Evolutionary conservation across 1,140 invertebrate genomes (phyloP).

Genomic region (Lucilia sericata): DNA sequence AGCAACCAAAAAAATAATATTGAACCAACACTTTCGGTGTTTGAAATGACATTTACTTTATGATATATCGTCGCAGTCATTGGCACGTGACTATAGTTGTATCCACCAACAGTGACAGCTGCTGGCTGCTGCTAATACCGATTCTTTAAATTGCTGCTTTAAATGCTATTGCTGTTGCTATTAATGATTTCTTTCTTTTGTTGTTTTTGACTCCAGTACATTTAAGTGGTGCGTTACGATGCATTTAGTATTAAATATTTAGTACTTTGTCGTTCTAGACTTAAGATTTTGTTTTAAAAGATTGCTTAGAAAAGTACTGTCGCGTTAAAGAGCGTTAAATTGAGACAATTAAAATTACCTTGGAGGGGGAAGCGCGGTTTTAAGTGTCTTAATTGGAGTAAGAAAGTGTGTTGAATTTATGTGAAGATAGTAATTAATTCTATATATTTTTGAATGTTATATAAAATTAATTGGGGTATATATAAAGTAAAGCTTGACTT

Average conservation of each 20-base stretch:
- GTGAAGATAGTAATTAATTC: too few relatives aligned
- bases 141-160: neutral
- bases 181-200: neutral
- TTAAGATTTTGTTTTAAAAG: neutral
- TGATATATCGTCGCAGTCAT: slow-evolving; percentile 17
- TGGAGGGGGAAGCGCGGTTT: neutral
- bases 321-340: neutral
- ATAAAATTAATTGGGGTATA: too few relatives aligned
- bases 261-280: neutral
- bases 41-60: slow-evolving; percentile 24
- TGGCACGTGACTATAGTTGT: slow-evolving; percentile 16
- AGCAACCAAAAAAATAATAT: neutral
- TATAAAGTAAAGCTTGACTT: too few relatives aligned
- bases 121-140: neutral
- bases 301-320: neutral
- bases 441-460: too few relatives aligned
- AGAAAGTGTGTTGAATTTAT: too few relatives aligned
- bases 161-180: neutral
- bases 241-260: slow-evolving; percentile 7
- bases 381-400: too few relatives aligned
- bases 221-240: neutral
- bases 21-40: slow-evolving; percentile 17
- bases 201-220: too few relatives aligned
- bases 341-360: neutral
- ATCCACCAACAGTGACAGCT: neutral